Conservation (phyloP, 2,113 vertebrate genomes). For the Gavialis gangeticus region DNA sequence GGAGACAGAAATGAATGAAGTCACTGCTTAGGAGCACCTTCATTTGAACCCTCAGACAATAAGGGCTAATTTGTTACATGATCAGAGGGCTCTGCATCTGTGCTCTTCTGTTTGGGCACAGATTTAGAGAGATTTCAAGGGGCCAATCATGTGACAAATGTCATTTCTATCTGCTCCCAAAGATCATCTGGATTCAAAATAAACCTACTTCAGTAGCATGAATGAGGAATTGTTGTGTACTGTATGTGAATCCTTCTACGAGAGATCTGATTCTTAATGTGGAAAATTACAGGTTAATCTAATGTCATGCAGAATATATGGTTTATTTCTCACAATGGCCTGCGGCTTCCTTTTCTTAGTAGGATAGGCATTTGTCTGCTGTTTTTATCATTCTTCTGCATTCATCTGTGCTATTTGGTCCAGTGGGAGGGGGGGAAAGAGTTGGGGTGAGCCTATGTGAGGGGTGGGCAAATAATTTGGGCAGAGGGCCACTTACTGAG, state of each 20-base stretch:
- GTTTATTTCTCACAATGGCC: background rate
- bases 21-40: too few relatives aligned
- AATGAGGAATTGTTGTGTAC: background rate
- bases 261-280: background rate
- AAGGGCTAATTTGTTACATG: too few relatives aligned
- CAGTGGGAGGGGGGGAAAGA: background rate
- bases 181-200: background rate
- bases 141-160: too few relatives aligned
- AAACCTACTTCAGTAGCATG: background rate
- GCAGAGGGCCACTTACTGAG: too few relatives aligned
- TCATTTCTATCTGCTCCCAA: too few relatives aligned
- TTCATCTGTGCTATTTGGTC: background rate
- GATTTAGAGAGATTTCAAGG: too few relatives aligned
- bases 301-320: rapidly evolving
- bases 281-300: rapidly evolving
- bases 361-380: background rate
- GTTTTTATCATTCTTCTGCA: background rate
- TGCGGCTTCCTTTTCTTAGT: background rate
- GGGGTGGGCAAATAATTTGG: too few relatives aligned
- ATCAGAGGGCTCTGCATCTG: too few relatives aligned
- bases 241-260: background rate
- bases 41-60: too few relatives aligned
- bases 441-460: too few relatives aligned
- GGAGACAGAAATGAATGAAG: too few relatives aligned
- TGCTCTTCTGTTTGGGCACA: too few relatives aligned